Evolutionary conservation across 2,113 vertebrate species (phyloP).

Genomic region (Lanius collurio): DNA sequence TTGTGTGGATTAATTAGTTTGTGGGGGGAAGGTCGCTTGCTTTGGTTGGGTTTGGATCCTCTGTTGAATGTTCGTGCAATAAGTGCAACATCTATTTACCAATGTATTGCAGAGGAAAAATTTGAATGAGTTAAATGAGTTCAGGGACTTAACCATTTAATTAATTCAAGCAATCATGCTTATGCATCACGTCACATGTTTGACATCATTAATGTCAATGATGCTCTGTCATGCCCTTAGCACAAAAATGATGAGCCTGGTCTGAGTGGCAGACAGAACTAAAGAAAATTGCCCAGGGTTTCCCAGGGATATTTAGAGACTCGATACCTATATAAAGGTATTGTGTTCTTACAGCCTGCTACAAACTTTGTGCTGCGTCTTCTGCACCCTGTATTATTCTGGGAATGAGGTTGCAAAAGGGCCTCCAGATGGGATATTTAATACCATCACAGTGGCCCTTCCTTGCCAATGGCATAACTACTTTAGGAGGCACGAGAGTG

Average conservation of each 20-base stretch:
- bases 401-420: not conserved
- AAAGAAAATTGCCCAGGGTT: not conserved
- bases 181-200: not conserved
- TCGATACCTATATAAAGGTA: not conserved
- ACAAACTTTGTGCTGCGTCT: not conserved
- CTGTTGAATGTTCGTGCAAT: not conserved
- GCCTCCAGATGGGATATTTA: not conserved
- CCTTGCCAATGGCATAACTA: not conserved
- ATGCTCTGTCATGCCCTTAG: not conserved
- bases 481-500: slow-evolving; percentile 17
- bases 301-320: not conserved
- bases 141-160: not conserved
- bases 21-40: not conserved
- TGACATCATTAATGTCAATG: not conserved
- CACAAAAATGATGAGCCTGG: not conserved
- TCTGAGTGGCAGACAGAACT: not conserved
- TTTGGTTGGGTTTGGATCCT: not conserved
- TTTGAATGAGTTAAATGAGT: not conserved
- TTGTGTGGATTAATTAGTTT: not conserved
- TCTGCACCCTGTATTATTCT: not conserved
- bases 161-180: not conserved
- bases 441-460: not conserved
- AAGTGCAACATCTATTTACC: not conserved
- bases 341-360: not conserved
- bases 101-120: not conserved